phyloP scores from a whole-genome alignment of 2,113 vertebrate species.

The Camelus dromedarius region DNA sequence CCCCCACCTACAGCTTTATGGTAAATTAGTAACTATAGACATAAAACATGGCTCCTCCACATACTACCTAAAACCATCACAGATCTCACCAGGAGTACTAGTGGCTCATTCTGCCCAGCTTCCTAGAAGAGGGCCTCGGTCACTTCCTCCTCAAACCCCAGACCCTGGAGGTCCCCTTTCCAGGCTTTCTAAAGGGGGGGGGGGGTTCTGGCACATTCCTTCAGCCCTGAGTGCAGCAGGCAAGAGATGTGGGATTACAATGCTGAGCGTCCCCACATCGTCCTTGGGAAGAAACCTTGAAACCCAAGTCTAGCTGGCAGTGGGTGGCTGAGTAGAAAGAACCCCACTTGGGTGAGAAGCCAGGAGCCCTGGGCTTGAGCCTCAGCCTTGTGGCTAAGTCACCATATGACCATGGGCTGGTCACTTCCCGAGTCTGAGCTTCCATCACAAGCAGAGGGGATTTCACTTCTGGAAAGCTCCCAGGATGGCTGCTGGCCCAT shows the following conservation, averaged over 20 bases:
- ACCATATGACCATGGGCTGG: not conserved
- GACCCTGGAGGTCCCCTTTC: not conserved
- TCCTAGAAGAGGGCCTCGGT: not conserved
- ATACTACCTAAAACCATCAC: no score
- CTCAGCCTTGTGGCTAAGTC: not conserved
- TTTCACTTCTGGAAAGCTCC: not conserved
- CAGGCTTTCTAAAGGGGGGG: not conserved
- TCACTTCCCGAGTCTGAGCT: no score
- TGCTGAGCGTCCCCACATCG: rapidly evolving
- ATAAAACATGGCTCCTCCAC: not conserved
- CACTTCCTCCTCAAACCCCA: not conserved
- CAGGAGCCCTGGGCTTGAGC: not conserved
- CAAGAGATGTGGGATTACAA: not conserved
- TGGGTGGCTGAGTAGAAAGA: not conserved
- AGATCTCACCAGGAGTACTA: not conserved
- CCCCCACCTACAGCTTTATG: not conserved
- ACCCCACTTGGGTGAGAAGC: not conserved
- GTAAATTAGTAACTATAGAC: not conserved
- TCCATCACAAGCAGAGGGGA: not conserved
- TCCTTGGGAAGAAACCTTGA: not conserved
- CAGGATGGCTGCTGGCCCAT: not conserved
- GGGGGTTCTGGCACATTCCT: not conserved
- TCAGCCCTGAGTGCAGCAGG: not conserved
- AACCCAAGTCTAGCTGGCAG: not conserved
- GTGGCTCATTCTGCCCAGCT: not conserved